phyloP scores from a whole-genome alignment of 1,140 invertebrate species.

The Leptonema lineaticorne region DNA sequence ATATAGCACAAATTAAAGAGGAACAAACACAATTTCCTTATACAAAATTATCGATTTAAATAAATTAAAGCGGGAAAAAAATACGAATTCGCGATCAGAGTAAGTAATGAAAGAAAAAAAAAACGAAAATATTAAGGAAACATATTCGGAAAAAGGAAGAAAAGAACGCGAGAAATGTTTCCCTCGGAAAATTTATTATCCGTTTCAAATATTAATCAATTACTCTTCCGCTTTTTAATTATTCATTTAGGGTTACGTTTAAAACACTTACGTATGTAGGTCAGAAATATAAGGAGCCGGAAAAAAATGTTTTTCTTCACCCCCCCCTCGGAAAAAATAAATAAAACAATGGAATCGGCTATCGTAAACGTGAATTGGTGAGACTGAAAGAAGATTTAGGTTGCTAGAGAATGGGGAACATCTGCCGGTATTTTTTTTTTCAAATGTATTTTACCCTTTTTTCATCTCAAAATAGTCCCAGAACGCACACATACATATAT shows the following conservation, averaged over 20 bases:
- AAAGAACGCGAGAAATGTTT: too few relatives aligned
- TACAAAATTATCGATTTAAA: too few relatives aligned
- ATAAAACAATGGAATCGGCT: too few relatives aligned
- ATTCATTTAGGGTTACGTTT: constrained; percentile 24
- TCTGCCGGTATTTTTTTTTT: constrained; percentile 10
- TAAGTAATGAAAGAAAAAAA: too few relatives aligned
- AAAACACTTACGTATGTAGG: not conserved
- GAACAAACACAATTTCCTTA: too few relatives aligned
- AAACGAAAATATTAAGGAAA: too few relatives aligned
- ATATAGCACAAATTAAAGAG: too few relatives aligned
- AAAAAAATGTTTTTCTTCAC: too few relatives aligned
- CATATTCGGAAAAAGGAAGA: too few relatives aligned
- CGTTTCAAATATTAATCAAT: constrained; percentile 18
- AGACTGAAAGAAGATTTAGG: constrained; percentile 20
- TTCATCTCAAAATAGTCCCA: not conserved
- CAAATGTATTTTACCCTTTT: not conserved
- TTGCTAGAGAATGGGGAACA: not conserved
- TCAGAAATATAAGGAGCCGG: not conserved
- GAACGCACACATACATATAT: not conserved
- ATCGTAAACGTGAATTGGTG: constrained; percentile 1
- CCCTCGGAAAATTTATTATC: too few relatives aligned
- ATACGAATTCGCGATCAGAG: too few relatives aligned
- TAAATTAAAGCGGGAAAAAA: too few relatives aligned
- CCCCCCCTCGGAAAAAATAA: constrained; percentile 14
- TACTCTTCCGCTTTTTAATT: constrained; percentile 28